Evolutionary conservation across 1,140 invertebrate species (phyloP).

Genomic region (Holotrichia oblita): DNA sequence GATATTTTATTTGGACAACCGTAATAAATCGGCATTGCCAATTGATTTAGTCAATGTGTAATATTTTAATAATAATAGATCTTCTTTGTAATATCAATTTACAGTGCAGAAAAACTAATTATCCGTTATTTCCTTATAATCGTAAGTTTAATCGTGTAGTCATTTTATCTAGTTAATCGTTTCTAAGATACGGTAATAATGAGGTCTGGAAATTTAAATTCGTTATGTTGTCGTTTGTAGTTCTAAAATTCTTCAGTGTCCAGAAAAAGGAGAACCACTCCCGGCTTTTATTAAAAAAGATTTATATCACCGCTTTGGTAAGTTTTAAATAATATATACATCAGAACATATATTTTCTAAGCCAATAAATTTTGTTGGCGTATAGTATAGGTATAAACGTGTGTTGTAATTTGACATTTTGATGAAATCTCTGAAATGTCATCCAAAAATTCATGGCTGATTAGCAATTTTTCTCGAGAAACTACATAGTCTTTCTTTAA

Average conservation of each 20-base stretch:
- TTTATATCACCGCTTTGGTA: constrained; percentile 31
- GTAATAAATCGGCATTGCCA: too few species aligned
- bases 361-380: background rate
- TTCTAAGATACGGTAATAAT: constrained; percentile 26
- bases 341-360: constrained; percentile 10
- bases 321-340: constrained; percentile 29
- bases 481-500: background rate
- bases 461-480: constrained; percentile 11
- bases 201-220: constrained; percentile 17
- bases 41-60: too few species aligned
- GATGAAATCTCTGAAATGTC: constrained; percentile 23
- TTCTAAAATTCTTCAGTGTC: constrained; percentile 41
- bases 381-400: background rate
- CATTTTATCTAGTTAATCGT: background rate
- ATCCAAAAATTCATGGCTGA: constrained; percentile 34
- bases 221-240: constrained; percentile 39
- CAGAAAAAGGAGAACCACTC: constrained; percentile 37
- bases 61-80: too few species aligned
- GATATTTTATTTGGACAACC: too few species aligned
- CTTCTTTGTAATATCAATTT: too few species aligned
- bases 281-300: constrained; percentile 27
- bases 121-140: too few species aligned
- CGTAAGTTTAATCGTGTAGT: too few species aligned
- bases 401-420: constrained; percentile 21
- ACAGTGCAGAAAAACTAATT: too few species aligned